phyloP scores from a whole-genome alignment of 2,888 invertebrate species.

The Hermodice carunculata region DNA sequence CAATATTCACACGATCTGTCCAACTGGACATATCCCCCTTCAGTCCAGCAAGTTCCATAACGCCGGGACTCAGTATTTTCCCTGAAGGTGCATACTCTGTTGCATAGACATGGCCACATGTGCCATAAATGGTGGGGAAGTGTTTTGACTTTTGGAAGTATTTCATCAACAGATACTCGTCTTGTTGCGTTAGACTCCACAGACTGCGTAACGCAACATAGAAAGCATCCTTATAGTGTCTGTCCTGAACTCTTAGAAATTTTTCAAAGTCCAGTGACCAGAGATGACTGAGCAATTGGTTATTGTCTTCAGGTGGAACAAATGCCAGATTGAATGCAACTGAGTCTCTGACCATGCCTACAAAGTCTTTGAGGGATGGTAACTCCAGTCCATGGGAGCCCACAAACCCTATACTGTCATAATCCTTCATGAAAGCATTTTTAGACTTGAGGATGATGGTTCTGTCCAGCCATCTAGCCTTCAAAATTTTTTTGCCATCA shows the following conservation, averaged over 20 bases:
- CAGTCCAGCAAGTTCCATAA: not conserved
- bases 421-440: conserved; percentile 20
- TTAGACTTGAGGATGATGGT: conserved; percentile 30
- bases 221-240: not conserved
- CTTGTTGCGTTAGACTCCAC: conserved; percentile 77
- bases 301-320: conserved; percentile 18
- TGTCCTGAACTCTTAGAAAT: not conserved
- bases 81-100: conserved; percentile 74
- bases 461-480: conserved; percentile 16
- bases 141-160: conserved; percentile 75
- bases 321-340: conserved; percentile 23
- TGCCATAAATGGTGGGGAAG: conserved; percentile 78
- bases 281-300: not conserved
- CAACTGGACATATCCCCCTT: conserved; percentile 31
- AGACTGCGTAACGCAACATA: conserved; percentile 71
- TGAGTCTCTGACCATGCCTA: conserved; percentile 31
- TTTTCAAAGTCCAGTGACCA: not conserved
- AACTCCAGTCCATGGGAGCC: not conserved
- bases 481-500: conserved; percentile 73
- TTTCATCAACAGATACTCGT: conserved; percentile 77
- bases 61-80: conserved; percentile 34
- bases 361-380: conserved; percentile 4
- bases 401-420: not conserved
- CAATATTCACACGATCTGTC: conserved; percentile 50
- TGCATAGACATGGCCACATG: conserved; percentile 79